Evolutionary conservation across 2,113 vertebrate species (phyloP).

Genomic region (Phaetusa simplex): DNA sequence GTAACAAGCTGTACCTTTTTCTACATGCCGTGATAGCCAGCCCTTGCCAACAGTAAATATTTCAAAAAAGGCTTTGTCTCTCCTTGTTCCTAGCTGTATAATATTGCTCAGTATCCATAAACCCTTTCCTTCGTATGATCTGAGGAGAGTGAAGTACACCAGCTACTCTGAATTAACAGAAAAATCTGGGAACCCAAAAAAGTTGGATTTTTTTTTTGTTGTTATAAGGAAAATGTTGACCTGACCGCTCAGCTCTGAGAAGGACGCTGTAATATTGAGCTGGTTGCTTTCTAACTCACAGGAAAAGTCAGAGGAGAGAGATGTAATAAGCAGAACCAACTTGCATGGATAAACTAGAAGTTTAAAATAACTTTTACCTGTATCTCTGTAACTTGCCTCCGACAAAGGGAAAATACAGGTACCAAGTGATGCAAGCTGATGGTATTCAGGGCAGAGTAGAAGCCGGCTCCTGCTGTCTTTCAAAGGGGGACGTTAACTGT

Average conservation of each 20-base stretch:
- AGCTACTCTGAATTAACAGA: not conserved
- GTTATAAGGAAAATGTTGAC: not conserved
- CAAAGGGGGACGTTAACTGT: not conserved
- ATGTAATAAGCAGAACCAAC: not conserved
- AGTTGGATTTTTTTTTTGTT: not conserved
- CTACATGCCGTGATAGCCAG: not conserved
- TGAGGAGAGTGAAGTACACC: not conserved
- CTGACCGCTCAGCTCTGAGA: not conserved
- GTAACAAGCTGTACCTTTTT: not conserved
- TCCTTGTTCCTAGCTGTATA: not conserved
- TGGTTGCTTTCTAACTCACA: not conserved
- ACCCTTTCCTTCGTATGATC: not conserved
- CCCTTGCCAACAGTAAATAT: not conserved
- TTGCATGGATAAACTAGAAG: not conserved
- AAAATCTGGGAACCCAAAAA: not conserved
- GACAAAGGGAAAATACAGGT: not conserved
- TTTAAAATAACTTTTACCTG: not conserved
- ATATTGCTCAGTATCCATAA: not conserved
- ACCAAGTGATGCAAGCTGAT: not conserved
- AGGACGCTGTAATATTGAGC: not conserved
- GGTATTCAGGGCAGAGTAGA: not conserved
- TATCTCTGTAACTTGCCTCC: not conserved
- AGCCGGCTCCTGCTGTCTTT: not conserved
- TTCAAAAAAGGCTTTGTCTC: not conserved
- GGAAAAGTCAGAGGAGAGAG: not conserved